Evolutionary conservation across 2,888 invertebrate genomes (phyloP), one percentile per base, ranked within the genome.

Genomic region (Lepidochrysops patricia): DNA sequence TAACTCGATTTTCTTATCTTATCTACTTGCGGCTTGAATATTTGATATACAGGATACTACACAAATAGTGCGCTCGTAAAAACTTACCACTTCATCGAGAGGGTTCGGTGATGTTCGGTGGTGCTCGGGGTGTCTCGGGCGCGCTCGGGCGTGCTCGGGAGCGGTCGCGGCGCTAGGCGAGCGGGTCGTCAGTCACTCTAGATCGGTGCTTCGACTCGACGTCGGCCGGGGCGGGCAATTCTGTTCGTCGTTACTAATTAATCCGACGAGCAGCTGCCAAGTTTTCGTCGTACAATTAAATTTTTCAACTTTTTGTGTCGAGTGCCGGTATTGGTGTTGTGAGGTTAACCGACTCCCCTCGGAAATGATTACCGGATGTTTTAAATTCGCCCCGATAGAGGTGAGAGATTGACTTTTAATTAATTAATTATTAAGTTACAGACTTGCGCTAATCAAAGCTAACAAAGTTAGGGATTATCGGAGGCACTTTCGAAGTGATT

Each of bases 11-110:
- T 43, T 43, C 19, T 43, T 43, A 43, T 43, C 19, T 43, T 43
- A 43, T 43, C 43, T 43, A 43, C 19, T 43, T 43, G 43, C 43
- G 43, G 43, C n/a, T 9, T 19, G 54, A 54, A 19, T 19, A 29
- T 54, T 82, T 76, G 77, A 80, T 84, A 81, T 77, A 78, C 79
- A 75, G 75, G 75, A 79, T 79, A 77, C 74, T 77, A 75, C 75
- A 82, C 77, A 74, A 78, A 79, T 78, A 77, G 74, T 79, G 80
- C 77, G 79, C 79, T 84, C 84, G 79, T 87, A 85, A 86, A 86
- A 87, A 84, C 83, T 85, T 85, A 86, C 85, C 85, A 85, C 86
- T 86, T 85, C 86, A 87, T 86, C 84, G 83, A 82, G 84, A 82
- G 78, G 83, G 77, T 80, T 72, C 73, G 73, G 68, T 52, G 50